A percentile compares a stretch with the other conserved stretches of the same genome.
Evolutionary conservation across 2,888 invertebrate species (phyloP).

Genomic region (Norana najaformis): DNA sequence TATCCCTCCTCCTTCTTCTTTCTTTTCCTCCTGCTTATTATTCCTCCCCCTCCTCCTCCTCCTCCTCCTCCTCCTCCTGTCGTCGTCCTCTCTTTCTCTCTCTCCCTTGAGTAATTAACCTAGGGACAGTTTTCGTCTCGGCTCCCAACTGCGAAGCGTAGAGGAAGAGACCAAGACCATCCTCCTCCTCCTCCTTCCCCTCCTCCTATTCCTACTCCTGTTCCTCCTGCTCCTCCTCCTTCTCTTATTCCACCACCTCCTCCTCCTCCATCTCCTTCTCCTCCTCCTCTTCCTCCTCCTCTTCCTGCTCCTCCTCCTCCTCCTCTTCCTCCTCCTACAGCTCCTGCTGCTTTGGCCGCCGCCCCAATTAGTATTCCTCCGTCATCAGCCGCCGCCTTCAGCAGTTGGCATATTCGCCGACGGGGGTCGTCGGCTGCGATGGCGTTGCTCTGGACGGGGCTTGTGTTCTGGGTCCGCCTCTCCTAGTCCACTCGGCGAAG

Average conservation of each 20-base stretch:
- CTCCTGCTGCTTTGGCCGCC: not conserved
- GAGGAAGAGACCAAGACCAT: not conserved
- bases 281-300: not conserved
- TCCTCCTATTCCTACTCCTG: not conserved
- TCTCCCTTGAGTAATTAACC: not conserved
- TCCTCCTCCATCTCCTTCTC: not conserved
- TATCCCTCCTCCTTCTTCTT: not conserved
- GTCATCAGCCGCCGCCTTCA: not conserved
- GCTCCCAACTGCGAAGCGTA: not conserved
- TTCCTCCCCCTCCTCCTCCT: not conserved
- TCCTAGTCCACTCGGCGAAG: not conserved
- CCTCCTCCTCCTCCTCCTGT: not conserved
- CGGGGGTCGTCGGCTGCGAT: not conserved
- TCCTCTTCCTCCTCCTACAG: not conserved
- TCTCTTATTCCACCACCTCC: not conserved
- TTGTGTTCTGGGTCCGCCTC: not conserved
- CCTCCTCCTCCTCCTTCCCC: not conserved
- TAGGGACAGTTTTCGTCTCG: not conserved
- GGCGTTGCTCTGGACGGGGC: not conserved
- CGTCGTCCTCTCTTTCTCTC: not conserved
- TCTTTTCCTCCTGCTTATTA: not conserved
- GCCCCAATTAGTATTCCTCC: not conserved
- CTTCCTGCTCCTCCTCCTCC: not conserved
- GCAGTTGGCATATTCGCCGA: not conserved
- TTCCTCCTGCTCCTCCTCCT: not conserved